Conservation (phyloP, 2,888 invertebrate genomes). For the Limnephilus rhombicus region DNA sequence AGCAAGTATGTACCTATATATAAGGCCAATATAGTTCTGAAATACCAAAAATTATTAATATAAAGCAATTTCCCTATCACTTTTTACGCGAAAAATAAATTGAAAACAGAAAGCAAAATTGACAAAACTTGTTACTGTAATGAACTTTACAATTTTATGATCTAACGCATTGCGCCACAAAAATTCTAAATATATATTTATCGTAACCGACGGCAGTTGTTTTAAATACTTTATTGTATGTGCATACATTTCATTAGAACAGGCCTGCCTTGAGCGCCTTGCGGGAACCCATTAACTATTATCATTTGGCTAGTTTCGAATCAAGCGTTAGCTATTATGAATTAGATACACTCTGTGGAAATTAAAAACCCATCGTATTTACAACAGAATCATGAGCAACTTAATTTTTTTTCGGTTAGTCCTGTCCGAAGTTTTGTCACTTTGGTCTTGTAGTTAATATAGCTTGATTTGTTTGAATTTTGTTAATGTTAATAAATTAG, state of each 20-base stretch:
- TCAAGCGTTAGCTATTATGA: not conserved
- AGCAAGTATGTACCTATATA: too few relatives aligned
- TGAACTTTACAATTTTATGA: not conserved
- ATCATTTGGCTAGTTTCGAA: not conserved
- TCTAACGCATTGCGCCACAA: not conserved
- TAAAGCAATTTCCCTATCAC: too few relatives aligned
- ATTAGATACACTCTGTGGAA: not conserved
- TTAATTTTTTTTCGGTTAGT: not conserved
- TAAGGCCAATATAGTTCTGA: too few relatives aligned
- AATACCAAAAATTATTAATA: too few relatives aligned
- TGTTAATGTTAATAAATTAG: not conserved
- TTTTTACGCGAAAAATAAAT: too few relatives aligned
- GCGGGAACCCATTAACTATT: not conserved
- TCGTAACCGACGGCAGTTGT: not conserved
- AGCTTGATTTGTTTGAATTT: not conserved
- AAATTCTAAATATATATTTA: not conserved
- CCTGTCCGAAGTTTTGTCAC: not conserved
- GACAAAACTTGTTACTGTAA: not conserved
- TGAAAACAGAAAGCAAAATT: too few relatives aligned
- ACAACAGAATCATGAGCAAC: not conserved
- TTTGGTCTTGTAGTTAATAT: not conserved
- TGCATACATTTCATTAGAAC: conserved; percentile 13
- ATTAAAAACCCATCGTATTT: not conserved
- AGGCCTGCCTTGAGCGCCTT: conserved; percentile 8
- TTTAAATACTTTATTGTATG: not conserved